Evolutionary conservation across 2,888 invertebrate genomes (phyloP), one percentile per base, ranked within the genome.

Genomic region (Patella ulyssiponensis): DNA sequence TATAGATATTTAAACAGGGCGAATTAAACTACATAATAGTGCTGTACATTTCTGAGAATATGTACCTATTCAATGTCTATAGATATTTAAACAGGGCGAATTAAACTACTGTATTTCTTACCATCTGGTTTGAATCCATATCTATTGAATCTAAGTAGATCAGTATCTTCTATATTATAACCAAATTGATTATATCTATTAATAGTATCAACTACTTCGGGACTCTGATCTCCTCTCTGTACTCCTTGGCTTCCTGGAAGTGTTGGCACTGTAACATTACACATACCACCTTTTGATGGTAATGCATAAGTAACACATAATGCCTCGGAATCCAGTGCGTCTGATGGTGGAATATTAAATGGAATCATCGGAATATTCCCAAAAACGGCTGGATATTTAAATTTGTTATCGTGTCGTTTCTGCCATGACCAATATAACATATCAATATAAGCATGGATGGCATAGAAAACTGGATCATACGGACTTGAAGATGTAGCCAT

Each of bases 361-460:
- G 89, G 89, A 51, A 89, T 81, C 86, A 89, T 86, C 33, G 87
- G 86, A 79, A 88, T 87, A 77, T 85, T 88, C n/a, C 86, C 85
- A 77, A 86, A 88, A 27, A 83, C 85, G 75, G 86, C 85, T 9
- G 89, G 88, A 77, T 87, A 89, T 75, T 86, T 87, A 77, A 86
- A 86, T 76, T 86, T 87, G 80, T 88, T 88, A 64, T 84, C 81
- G 12, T 80, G 84, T 73, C 82, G 84, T 74, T 87, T 82, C 79
- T 89, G 89, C 89, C 89, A 89, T 72, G 78, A 82, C 86, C 87
- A 88, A 81, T 88, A 89, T 64, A 89, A 79, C 85, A 87, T 86
- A 80, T 89, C 89, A 73, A 88, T 80, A 73, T 85, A 89, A 12
- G 88, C 83, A 79, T 89, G 89, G 53, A 89, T 79, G 3, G 87